phyloP scores from a whole-genome alignment of 2,113 vertebrate genomes.

The Argyrosomus japonicus region DNA sequence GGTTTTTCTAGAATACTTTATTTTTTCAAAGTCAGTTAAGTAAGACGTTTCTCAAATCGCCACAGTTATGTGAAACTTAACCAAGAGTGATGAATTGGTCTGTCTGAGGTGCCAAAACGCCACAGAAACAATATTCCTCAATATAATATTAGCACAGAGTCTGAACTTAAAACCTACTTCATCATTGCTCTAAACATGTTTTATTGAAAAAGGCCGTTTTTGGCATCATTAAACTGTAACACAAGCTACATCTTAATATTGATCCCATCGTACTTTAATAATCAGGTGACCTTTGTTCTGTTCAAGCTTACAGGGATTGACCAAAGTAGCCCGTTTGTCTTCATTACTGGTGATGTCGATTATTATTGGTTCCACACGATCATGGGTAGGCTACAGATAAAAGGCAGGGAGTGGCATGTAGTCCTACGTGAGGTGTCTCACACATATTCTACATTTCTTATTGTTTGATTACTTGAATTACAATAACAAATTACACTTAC shows the following conservation, averaged over 20 bases:
- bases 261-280: slow-evolving; percentile 35
- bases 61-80: neutral
- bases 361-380: slow-evolving; percentile 23
- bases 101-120: neutral
- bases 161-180: neutral
- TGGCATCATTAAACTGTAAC: slow-evolving; percentile 12
- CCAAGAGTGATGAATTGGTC: slow-evolving; percentile 8
- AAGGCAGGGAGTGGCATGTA: neutral
- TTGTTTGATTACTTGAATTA: neutral
- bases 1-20: neutral
- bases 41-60: slow-evolving; percentile 16
- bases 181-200: neutral
- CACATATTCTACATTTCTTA: neutral
- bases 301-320: slow-evolving; percentile 15
- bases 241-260: slow-evolving; percentile 30
- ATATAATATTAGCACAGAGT: neutral
- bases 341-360: slow-evolving; percentile 35
- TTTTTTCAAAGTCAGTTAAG: slow-evolving; percentile 3
- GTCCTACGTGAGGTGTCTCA: neutral
- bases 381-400: neutral
- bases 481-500: neutral
- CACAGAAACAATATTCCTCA: neutral
- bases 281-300: slow-evolving; percentile 44
- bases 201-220: neutral
- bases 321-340: slow-evolving; percentile 37